Conservation (phyloP, 2,797 vertebrate genomes). For the Hipposideros larvatus region DNA sequence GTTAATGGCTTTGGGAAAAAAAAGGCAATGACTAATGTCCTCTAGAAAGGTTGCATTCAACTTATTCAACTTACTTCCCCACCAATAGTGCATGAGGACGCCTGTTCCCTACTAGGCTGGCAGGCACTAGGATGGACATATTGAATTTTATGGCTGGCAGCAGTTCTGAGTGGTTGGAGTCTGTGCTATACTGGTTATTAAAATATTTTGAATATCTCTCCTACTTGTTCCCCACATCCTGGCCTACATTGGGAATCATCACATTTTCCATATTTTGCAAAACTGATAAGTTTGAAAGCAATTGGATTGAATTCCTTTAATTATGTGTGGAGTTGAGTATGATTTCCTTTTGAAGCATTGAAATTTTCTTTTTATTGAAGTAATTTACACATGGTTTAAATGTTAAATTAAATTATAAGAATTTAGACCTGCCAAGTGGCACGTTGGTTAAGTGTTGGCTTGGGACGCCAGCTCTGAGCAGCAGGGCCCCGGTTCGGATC, state of each 20-base stretch:
- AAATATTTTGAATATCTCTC: background rate
- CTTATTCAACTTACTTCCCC: background rate
- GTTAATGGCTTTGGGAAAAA: background rate
- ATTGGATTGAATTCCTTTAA: slow-evolving; percentile 13
- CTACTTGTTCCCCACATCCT: background rate
- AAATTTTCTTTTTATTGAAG: background rate
- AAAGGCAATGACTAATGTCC: background rate
- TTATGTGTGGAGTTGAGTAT: background rate
- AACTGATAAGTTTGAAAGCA: background rate
- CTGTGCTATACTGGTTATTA: no score
- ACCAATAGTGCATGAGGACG: background rate
- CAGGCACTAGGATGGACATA: no score
- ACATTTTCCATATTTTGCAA: background rate
- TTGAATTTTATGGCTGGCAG: background rate
- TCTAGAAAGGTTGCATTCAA: background rate
- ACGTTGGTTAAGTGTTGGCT: no score
- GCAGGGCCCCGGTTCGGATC: no score
- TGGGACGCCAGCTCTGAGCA: no score
- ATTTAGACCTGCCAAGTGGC: background rate
- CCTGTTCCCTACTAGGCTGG: background rate
- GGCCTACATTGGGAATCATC: background rate
- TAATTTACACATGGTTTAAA: background rate
- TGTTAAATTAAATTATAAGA: background rate
- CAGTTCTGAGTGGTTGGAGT: background rate
- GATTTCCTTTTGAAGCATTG: slow-evolving; percentile 1